These are phyloP conservation scores for Pherbina coryleti DNA, from an alignment of 2,888 invertebrate genomes.

Conservation along the genomic window DNA sequence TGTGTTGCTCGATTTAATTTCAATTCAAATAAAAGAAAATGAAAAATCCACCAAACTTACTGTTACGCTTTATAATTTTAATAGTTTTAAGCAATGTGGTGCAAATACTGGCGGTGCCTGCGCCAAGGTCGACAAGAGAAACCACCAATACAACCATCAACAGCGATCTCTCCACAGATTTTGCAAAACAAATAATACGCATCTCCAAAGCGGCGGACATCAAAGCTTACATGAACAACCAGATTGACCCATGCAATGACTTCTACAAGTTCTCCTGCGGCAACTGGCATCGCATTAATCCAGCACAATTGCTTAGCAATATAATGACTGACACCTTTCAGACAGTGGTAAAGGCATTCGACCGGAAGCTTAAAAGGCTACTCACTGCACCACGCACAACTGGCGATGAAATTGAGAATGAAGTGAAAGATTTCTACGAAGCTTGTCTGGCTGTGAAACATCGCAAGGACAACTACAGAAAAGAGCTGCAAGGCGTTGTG, in stretches of 20 bases:
- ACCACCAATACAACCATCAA: not conserved
- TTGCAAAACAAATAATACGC: constrained; percentile 71
- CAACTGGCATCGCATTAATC: constrained; percentile 75
- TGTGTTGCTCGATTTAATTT: not conserved
- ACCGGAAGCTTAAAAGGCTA: constrained; percentile 50
- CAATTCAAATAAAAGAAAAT: not conserved
- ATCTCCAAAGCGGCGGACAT: constrained; percentile 77
- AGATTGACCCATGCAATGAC: constrained; percentile 81
- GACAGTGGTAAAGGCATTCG: constrained; percentile 54
- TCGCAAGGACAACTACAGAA: constrained; percentile 50
- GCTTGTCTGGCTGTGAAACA: constrained; percentile 53
- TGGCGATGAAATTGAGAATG: constrained; percentile 49
- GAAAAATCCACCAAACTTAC: not conserved
- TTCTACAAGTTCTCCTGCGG: constrained; percentile 89
- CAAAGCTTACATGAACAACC: constrained; percentile 79
- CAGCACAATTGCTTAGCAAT: constrained; percentile 54
- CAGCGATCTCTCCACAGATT: constrained; percentile 51
- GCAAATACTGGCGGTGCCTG: not conserved
- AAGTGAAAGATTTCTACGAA: constrained; percentile 58
- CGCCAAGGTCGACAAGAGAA: not conserved
- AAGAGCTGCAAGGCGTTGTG: constrained; percentile 50
- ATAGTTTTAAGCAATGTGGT: not conserved
- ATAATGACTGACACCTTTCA: constrained; percentile 56
- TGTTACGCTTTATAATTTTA: not conserved
- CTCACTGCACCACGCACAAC: constrained; percentile 41